Percentiles rank a stretch among this genome's conserved stretches.
phyloP scores from a whole-genome alignment of 2,888 invertebrate species.

The Drosophila maculinotata region DNA sequence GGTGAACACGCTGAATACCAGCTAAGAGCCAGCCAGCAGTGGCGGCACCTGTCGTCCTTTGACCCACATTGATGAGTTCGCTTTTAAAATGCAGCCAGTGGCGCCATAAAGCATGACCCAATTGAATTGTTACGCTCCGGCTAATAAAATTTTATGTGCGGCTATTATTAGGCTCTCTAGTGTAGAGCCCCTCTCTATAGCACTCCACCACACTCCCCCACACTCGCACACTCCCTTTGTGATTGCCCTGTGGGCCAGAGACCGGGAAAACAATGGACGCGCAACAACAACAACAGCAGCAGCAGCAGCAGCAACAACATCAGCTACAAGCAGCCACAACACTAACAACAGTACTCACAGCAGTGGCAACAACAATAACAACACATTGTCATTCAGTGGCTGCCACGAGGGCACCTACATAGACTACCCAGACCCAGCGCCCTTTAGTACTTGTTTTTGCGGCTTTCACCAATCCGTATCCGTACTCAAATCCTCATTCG shows the following conservation, averaged over 20 bases:
- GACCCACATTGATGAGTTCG: slow-evolving; percentile 54
- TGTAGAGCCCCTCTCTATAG: too few species aligned
- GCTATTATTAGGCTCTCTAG: slow-evolving; percentile 74
- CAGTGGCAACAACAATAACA: too few species aligned
- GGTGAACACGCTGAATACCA: slow-evolving; percentile 1
- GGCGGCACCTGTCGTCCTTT: slow-evolving; percentile 44
- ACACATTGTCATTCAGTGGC: too few species aligned
- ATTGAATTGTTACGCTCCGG: slow-evolving; percentile 73
- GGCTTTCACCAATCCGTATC: slow-evolving; percentile 6
- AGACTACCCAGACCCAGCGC: not conserved
- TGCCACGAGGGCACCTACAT: too few species aligned
- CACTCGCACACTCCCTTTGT: too few species aligned
- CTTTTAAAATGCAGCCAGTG: slow-evolving; percentile 51
- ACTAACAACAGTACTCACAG: too few species aligned
- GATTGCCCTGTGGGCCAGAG: too few species aligned
- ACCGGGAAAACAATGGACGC: too few species aligned
- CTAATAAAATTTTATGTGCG: slow-evolving; percentile 78
- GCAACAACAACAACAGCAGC: too few species aligned
- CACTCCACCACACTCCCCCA: too few species aligned
- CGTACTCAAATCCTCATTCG: slow-evolving; percentile 23
- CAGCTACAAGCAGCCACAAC: too few species aligned
- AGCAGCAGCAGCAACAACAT: too few species aligned
- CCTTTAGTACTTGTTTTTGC: slow-evolving; percentile 29
- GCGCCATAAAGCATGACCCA: slow-evolving; percentile 75
- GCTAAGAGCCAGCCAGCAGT: not conserved